phyloP scores from a whole-genome alignment of 2,113 vertebrate species.

The Empidonax alnorum region DNA sequence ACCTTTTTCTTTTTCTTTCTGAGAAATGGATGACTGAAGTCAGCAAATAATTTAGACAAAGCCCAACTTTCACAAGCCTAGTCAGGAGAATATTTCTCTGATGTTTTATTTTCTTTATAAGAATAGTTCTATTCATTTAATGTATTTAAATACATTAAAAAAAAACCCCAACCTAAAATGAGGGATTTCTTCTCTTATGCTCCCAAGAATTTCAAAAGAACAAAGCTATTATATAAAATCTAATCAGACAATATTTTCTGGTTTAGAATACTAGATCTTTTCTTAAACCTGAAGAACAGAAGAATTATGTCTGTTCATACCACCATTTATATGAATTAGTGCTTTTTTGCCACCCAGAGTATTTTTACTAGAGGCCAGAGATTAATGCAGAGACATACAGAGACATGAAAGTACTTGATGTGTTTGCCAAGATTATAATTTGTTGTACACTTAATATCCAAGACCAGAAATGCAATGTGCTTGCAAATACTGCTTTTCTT shows the following conservation, averaged over 20 bases:
- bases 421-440: not conserved
- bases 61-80: not conserved
- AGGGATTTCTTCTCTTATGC: not conserved
- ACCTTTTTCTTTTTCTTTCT: not conserved
- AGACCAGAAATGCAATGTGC: not conserved
- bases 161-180: not conserved
- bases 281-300: not conserved
- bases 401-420: not conserved
- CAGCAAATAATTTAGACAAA: conserved; percentile 48
- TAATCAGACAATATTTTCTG: not conserved
- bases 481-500: not conserved
- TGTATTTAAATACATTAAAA: not conserved
- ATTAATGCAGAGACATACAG: not conserved
- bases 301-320: not conserved
- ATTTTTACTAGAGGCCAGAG: not conserved
- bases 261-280: not conserved
- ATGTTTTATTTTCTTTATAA: not conserved
- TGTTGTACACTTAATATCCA: not conserved
- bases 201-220: not conserved
- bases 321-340: not conserved
- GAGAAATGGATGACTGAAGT: conserved; percentile 33
- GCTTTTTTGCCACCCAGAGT: not conserved
- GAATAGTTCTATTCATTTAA: not conserved
- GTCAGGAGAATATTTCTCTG: not conserved
- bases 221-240: not conserved